phyloP scores from a whole-genome alignment of 2,888 invertebrate species.

The Aporophyla lueneburgensis region DNA sequence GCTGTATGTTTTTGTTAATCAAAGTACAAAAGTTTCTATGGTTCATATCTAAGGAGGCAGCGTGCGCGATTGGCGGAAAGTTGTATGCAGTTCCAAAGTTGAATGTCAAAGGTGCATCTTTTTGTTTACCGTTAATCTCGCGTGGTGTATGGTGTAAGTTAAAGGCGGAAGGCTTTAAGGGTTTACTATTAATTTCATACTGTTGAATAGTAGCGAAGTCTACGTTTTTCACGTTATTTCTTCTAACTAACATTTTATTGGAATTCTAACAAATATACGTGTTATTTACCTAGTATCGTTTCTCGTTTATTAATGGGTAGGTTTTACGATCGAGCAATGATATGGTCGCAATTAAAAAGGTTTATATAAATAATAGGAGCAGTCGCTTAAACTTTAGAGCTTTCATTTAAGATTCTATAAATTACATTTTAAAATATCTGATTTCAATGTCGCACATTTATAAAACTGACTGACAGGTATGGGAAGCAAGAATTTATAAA shows the following conservation, averaged over 20 bases:
- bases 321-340: background rate
- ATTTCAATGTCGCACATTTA: background rate
- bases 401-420: background rate
- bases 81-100: constrained; percentile 53
- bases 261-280: background rate
- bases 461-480: constrained; percentile 13
- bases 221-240: background rate
- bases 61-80: constrained; percentile 15
- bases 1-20: constrained; percentile 47
- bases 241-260: background rate
- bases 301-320: no score
- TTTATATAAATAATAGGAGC: background rate
- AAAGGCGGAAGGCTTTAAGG: background rate
- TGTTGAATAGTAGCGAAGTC: background rate
- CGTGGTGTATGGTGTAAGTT: constrained; percentile 36
- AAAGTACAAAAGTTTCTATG: constrained; percentile 14
- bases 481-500: constrained; percentile 20
- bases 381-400: background rate
- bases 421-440: background rate
- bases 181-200: background rate
- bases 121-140: constrained; percentile 65
- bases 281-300: background rate
- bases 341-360: background rate
- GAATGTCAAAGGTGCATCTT: constrained; percentile 65
- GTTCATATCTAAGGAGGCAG: constrained; percentile 36